phyloP scores from a whole-genome alignment of 1,140 invertebrate genomes.

The Anadara kagoshimensis region DNA sequence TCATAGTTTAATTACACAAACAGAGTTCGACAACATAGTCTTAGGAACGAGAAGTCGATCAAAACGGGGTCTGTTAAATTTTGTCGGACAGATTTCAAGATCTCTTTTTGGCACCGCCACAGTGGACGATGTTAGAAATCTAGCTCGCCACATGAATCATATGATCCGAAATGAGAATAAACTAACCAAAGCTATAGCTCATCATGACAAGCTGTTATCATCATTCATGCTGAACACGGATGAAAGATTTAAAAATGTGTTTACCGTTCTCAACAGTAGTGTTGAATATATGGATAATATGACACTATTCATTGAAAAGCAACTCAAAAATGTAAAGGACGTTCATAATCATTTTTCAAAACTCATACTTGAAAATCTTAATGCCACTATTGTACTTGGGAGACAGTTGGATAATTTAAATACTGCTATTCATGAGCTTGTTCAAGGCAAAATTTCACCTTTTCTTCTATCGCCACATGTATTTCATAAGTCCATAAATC shows the following conservation, averaged over 20 bases:
- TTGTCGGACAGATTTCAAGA: constrained; percentile 38
- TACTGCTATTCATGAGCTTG: constrained; percentile 10
- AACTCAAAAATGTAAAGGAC: background rate
- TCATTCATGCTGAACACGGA: constrained; percentile 3
- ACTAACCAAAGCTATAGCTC: constrained; percentile 2
- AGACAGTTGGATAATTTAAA: constrained; percentile 13
- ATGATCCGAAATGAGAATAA: constrained; percentile 2
- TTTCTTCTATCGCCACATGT: constrained; percentile 8
- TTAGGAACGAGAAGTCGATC: background rate
- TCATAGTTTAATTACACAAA: constrained; percentile 12
- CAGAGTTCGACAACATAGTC: background rate
- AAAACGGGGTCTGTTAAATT: constrained; percentile 33
- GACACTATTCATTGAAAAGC: background rate
- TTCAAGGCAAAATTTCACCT: constrained; percentile 15
- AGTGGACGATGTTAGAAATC: constrained; percentile 10
- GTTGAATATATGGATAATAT: background rate
- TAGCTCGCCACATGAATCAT: background rate
- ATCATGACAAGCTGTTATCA: constrained; percentile 3
- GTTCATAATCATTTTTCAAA: background rate
- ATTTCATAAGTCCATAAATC: background rate
- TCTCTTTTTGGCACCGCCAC: constrained; percentile 43
- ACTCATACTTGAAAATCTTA: constrained; percentile 4
- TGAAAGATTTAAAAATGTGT: constrained; percentile 19
- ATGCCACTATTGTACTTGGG: background rate
- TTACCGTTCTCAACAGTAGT: background rate